A percentile compares a stretch with the other conserved stretches of the same genome.
Evolutionary conservation across 2,113 vertebrate species (phyloP).

Genomic region (Willisornis vidua): DNA sequence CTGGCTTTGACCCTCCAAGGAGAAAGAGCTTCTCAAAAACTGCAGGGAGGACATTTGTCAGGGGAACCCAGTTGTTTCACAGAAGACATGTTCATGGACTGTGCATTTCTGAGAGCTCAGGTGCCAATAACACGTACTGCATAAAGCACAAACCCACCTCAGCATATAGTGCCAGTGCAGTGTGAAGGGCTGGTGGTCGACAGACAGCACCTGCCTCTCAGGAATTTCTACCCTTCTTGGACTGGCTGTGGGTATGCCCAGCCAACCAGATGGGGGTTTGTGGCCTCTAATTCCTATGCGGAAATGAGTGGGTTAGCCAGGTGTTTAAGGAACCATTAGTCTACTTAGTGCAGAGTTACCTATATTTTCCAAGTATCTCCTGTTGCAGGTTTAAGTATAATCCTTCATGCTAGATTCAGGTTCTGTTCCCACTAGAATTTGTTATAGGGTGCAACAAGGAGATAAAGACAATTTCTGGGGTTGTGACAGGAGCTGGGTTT

Average conservation of each 20-base stretch:
- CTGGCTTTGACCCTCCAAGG: neutral
- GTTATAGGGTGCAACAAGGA: neutral
- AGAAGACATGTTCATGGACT: neutral
- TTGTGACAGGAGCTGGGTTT: neutral
- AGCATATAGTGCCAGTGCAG: fast-evolving
- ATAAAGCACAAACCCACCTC: neutral
- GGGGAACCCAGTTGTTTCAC: neutral
- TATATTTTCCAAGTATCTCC: neutral
- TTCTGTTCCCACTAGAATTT: neutral
- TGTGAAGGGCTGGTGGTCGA: neutral
- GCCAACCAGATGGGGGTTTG: fast-evolving
- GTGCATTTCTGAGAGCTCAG: neutral
- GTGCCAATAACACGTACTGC: neutral
- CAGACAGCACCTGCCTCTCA: neutral
- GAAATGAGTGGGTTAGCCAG: neutral
- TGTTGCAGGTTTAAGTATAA: neutral
- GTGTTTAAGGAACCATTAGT: neutral
- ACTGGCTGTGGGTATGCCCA: neutral
- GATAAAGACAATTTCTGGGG: neutral
- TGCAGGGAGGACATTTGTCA: neutral
- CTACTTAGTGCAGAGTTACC: neutral
- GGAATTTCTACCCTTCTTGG: neutral
- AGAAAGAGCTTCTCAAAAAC: neutral
- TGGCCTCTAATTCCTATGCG: neutral
- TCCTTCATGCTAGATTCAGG: neutral